Base-by-base conservation (phyloP, 2,113 vertebrate genomes). In the Stercorarius parasiticus region DNA sequence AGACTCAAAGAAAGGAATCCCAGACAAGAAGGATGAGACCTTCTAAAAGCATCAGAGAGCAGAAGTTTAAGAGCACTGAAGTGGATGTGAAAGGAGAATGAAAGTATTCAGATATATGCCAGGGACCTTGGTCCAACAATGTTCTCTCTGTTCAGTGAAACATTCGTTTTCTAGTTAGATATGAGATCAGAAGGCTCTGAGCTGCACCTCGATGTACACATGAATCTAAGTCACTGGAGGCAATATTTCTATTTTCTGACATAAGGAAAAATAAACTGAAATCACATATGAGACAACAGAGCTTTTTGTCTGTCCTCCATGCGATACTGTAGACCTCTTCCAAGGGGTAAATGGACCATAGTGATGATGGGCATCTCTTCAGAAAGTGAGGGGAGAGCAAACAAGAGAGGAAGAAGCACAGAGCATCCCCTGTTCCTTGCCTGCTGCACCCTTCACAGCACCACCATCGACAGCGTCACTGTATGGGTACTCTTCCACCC, bases 241-340 rank as follows among this genome's bases (percentile, higher is more conserved):
- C 10, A 10, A 70, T 40, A 83, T 66, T 91, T 77, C 58, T 66
- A 0, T 88, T 70, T 77, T 73, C 59, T 80, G 42, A 94, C 62
- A 66, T 30, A 32, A 67, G 62, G 30, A 66, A 90, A 85, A 82
- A 81, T 45, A 91, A 85, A 50, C 32, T 27, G 45, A 85, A 92
- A 83, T 58, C n/a, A 42, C n/a, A 73, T 0, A 42, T 0, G 3
- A 77, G 55, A 19, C 38, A 73, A 40, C 0, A 2, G 19, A 38
- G 15, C 8, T 45, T 67, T 74, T 91, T 47, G 3, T 61, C 29
- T 84, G 73, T n/a, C 19, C 18, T 62, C 19, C 59, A 12, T 67
- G 61, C 40, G 83, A 61, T 76, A 15, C 7, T 42, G 38, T 43
- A 47, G 62, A 45, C 62, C 58, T 32, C 5, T 92, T 78, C 47